Percentiles rank a stretch among this genome's conserved stretches.
These are phyloP conservation scores for Tryphoninae sp. DNA, from an alignment of 2,888 invertebrate species.

Conservation along the genomic window DNA sequence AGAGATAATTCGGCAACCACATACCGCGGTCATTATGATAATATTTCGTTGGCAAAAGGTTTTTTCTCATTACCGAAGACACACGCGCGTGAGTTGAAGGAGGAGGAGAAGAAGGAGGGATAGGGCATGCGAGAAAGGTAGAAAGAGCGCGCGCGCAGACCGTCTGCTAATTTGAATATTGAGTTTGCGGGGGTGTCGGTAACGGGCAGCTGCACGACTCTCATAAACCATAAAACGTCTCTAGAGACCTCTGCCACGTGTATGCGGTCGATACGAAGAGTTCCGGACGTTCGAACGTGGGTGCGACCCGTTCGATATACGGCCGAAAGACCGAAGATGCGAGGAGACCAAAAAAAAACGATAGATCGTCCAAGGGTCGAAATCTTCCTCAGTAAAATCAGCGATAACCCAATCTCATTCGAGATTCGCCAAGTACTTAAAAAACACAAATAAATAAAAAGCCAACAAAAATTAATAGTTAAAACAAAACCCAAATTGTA, in stretches of 20 bases:
- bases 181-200: conserved; percentile 79
- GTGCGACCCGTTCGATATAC: conserved; percentile 58
- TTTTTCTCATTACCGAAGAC: conserved; percentile 71
- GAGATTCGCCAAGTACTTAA: conserved; percentile 18
- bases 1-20: conserved; percentile 51
- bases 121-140: conserved; percentile 34
- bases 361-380: conserved; percentile 65
- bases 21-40: conserved; percentile 67
- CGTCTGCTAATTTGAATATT: conserved; percentile 79
- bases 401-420: conserved; percentile 32
- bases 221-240: conserved; percentile 79
- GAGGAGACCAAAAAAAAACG: conserved; percentile 54
- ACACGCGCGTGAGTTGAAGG: conserved; percentile 54
- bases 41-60: conserved; percentile 67
- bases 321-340: conserved; percentile 31
- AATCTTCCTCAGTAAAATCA: conserved; percentile 26
- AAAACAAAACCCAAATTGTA: conserved; percentile 6
- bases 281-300: conserved; percentile 55
- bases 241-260: conserved; percentile 65
- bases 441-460: conserved; percentile 5
- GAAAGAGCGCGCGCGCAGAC: conserved; percentile 55
- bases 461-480: neutral
- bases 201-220: conserved; percentile 78
- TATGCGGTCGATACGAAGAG: conserved; percentile 35
- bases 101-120: conserved; percentile 23